Percentiles rank a stretch among this genome's conserved stretches.
Conservation (phyloP, 53 echinoderm and acorn worm species). For the Holothuria scabra region DNA sequence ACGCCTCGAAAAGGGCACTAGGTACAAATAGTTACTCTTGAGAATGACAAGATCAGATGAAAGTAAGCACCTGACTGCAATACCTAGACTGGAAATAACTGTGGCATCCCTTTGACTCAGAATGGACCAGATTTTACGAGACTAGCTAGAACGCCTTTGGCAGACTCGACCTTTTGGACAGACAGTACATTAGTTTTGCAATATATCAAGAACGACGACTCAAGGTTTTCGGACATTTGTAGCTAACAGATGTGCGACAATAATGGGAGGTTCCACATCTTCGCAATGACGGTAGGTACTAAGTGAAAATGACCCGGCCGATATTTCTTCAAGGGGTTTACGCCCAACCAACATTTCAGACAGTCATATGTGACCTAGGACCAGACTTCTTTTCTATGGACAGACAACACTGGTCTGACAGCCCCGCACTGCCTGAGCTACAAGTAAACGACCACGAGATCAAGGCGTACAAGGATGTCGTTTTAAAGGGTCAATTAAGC, state of each 20-base stretch:
- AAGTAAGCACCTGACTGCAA: constrained; percentile 11
- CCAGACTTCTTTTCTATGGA: constrained; percentile 48
- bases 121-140: constrained; percentile 49
- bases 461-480: not conserved
- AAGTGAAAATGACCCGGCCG: constrained; percentile 51
- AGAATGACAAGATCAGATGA: not conserved
- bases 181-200: constrained; percentile 63
- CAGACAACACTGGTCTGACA: not conserved
- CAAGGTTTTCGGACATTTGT: constrained; percentile 55
- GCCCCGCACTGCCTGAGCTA: not conserved
- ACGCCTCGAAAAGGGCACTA: constrained; percentile 49
- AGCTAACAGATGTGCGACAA: constrained; percentile 51
- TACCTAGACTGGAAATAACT: constrained; percentile 58
- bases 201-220: constrained; percentile 48
- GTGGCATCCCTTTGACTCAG: constrained; percentile 40
- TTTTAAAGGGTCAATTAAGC: not conserved
- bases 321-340: constrained; percentile 59
- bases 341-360: constrained; percentile 14
- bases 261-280: constrained; percentile 44
- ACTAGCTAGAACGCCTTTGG: constrained; percentile 50
- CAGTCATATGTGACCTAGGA: constrained; percentile 43
- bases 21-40: constrained; percentile 27
- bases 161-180: constrained; percentile 57
- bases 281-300: constrained; percentile 49
- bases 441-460: not conserved